phyloP scores from a whole-genome alignment of 2,797 vertebrate genomes.

The Manis crassicaudata region DNA sequence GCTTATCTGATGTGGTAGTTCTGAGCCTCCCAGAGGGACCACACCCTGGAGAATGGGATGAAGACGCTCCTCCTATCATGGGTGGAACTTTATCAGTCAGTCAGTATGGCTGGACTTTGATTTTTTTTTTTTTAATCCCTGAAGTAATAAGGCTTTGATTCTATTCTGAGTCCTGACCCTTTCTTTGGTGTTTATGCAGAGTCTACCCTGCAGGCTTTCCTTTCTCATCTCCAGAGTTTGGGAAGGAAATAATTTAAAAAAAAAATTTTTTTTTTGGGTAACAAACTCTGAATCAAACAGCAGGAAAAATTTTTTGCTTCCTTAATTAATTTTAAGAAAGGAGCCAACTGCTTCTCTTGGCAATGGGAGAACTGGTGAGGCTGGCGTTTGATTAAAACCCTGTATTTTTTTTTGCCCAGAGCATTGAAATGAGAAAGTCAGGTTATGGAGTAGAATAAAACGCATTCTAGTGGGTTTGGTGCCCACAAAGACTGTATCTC shows the following conservation, averaged over 20 bases:
- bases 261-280: too few relatives aligned
- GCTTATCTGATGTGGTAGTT: background rate
- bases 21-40: background rate
- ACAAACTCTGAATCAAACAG: background rate
- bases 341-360: constrained; percentile 20
- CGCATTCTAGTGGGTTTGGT: background rate
- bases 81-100: background rate
- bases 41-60: background rate
- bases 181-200: background rate
- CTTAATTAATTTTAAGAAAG: constrained; percentile 50
- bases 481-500: background rate
- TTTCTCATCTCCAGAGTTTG: background rate
- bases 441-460: background rate
- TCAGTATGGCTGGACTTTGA: background rate
- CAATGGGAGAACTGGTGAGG: background rate
- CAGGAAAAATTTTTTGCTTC: constrained; percentile 16
- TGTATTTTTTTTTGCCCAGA: background rate
- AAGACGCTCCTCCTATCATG: background rate
- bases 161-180: background rate
- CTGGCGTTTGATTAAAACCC: constrained; percentile 13
- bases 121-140: background rate
- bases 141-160: background rate
- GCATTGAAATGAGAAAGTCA: background rate
- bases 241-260: background rate
- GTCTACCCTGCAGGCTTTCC: background rate